Conservation (phyloP, 1,140 invertebrate species). For the Gonioctena quinquepunctata region DNA sequence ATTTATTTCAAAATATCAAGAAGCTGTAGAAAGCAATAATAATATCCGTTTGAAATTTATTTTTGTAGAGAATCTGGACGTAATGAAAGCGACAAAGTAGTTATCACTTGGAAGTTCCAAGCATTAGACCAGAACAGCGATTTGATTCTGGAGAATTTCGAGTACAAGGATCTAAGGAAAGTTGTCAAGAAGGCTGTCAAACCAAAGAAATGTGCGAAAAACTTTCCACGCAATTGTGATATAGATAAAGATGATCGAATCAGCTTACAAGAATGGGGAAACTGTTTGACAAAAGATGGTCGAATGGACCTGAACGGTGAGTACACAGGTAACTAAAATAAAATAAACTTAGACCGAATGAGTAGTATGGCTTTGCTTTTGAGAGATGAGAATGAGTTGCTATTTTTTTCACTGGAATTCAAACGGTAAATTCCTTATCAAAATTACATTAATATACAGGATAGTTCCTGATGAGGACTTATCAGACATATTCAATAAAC, state of each 20-base stretch:
- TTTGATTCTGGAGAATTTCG: constrained; percentile 70
- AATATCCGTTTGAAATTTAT: not conserved
- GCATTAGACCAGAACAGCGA: constrained; percentile 79
- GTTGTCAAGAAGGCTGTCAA: constrained; percentile 85
- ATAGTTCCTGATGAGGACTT: too few species aligned
- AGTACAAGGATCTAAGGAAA: constrained; percentile 78
- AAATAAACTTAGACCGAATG: too few species aligned
- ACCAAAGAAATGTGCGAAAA: constrained; percentile 84
- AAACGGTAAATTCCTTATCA: too few species aligned
- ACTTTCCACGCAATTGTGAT: constrained; percentile 87
- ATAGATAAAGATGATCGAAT: constrained; percentile 72
- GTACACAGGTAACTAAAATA: too few species aligned
- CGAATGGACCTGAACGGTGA: constrained; percentile 54
- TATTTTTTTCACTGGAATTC: too few species aligned
- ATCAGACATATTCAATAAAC: too few species aligned
- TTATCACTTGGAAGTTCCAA: constrained; percentile 86
- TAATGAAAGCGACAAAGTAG: constrained; percentile 47
- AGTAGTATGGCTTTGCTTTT: too few species aligned
- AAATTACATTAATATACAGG: too few species aligned
- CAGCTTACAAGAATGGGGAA: constrained; percentile 79
- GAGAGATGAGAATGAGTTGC: too few species aligned
- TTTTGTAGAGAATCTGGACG: constrained; percentile 44
- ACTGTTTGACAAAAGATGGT: constrained; percentile 75
- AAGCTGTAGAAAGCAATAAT: too few species aligned
- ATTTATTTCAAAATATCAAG: too few species aligned